These are phyloP conservation scores for Drosophila planitibia DNA, from an alignment of 2,888 invertebrate species.

Conservation along the genomic window DNA sequence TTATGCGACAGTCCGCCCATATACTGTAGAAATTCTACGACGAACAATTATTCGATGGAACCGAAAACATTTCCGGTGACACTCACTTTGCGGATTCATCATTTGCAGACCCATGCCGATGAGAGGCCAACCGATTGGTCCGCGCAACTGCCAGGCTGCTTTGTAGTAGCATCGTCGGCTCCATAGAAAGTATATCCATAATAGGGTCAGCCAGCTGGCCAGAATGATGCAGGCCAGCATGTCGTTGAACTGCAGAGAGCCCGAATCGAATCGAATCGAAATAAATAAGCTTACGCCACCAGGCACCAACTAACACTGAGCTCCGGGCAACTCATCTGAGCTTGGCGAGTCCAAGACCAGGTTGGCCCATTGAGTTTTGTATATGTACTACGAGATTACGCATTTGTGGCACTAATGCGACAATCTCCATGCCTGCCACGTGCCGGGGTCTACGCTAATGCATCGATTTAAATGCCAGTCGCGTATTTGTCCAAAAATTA, in stretches of 20 bases:
- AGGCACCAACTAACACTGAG: slow-evolving; percentile 56
- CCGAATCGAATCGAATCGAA: slow-evolving; percentile 18
- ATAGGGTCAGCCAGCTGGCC: slow-evolving; percentile 48
- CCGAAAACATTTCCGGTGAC: too few relatives aligned
- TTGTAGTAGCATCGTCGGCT: slow-evolving; percentile 79
- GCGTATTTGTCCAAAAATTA: slow-evolving; percentile 41
- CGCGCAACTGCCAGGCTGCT: slow-evolving; percentile 77
- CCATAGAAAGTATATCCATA: slow-evolving; percentile 81
- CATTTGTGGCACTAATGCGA: slow-evolving; percentile 56
- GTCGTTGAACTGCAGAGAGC: slow-evolving; percentile 57
- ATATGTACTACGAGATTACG: slow-evolving; percentile 58
- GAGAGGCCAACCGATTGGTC: slow-evolving; percentile 83
- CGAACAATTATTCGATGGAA: background rate
- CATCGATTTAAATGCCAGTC: slow-evolving; percentile 53
- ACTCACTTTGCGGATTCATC: slow-evolving; percentile 83
- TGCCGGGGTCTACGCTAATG: slow-evolving; percentile 38
- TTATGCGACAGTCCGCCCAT: slow-evolving; percentile 65
- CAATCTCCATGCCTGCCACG: slow-evolving; percentile 60
- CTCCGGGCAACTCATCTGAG: background rate
- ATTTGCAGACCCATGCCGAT: slow-evolving; percentile 81
- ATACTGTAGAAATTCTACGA: slow-evolving; percentile 73
- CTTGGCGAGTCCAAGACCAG: background rate
- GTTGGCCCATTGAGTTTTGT: slow-evolving; percentile 61
- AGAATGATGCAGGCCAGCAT: slow-evolving; percentile 69
- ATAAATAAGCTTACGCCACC: slow-evolving; percentile 27